These are phyloP conservation scores for Caenorhabditis brenneri DNA, from an alignment of 1,140 invertebrate species.

Conservation along the genomic window DNA sequence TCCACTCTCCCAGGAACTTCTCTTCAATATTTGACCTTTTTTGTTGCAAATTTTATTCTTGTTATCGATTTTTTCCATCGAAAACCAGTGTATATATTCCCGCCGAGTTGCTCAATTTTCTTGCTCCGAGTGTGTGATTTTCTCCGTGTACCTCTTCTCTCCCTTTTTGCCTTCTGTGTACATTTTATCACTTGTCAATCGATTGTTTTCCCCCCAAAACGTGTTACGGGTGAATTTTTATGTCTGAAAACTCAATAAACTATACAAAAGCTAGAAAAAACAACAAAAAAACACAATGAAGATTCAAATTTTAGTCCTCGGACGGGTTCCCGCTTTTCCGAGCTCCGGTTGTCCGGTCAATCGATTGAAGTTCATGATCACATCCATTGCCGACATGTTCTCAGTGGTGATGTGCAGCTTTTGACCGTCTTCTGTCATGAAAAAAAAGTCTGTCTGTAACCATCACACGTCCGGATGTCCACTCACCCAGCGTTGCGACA, in stretches of 20 bases:
- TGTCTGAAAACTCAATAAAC: background rate
- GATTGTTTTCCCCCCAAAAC: background rate
- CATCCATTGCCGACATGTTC: constrained; percentile 62
- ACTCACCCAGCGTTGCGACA: constrained; percentile 50
- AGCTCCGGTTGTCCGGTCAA: constrained; percentile 65
- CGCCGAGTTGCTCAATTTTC: background rate
- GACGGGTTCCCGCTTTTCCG: constrained; percentile 61
- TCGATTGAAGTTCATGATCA: constrained; percentile 68
- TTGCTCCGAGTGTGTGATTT: background rate
- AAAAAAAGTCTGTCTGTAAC: background rate
- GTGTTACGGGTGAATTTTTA: background rate
- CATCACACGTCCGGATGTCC: no score
- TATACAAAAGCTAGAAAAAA: background rate
- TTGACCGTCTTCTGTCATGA: constrained; percentile 63
- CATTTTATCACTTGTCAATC: constrained; percentile 11
- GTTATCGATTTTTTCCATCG: background rate
- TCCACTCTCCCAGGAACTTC: constrained; percentile 64
- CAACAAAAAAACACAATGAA: background rate
- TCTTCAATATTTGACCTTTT: constrained; percentile 55
- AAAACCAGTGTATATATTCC: background rate
- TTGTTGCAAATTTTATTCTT: background rate
- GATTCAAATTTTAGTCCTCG: constrained; percentile 48
- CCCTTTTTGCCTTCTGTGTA: background rate
- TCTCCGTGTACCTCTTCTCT: no score
- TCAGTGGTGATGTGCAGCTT: constrained; percentile 65